Conservation (phyloP, 2,113 vertebrate genomes). For the Seriola dumerili region DNA sequence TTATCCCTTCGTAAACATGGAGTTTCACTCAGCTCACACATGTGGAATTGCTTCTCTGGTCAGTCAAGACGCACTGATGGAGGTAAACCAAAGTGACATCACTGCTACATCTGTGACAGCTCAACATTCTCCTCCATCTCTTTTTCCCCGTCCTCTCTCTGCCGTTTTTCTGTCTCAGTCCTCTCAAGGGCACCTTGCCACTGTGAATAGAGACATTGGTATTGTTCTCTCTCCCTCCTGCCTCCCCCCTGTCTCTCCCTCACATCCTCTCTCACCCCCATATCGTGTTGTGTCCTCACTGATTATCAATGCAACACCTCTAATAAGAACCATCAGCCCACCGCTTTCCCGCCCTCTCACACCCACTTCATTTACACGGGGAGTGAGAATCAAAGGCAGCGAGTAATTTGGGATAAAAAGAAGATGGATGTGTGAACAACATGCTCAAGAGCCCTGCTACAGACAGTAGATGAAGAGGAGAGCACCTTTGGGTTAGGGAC, state of each 20-base stretch:
- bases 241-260: slow-evolving; percentile 2
- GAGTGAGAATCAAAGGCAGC: slow-evolving; percentile 64
- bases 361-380: slow-evolving; percentile 67
- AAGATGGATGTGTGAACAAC: slow-evolving; percentile 76
- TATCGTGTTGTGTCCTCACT: slow-evolving; percentile 47
- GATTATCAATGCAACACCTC: slow-evolving; percentile 81
- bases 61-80: slow-evolving; percentile 64
- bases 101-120: slow-evolving; percentile 59
- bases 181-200: slow-evolving; percentile 62
- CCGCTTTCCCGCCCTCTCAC: slow-evolving; percentile 50
- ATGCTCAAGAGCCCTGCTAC: slow-evolving; percentile 52
- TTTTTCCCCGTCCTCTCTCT: neutral
- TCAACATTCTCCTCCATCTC: slow-evolving; percentile 54
- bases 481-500: slow-evolving; percentile 48
- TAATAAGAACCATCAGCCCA: slow-evolving; percentile 73
- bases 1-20: slow-evolving; percentile 74
- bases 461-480: slow-evolving; percentile 58
- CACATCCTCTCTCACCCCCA: slow-evolving; percentile 19
- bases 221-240: slow-evolving; percentile 39
- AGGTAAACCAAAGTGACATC: slow-evolving; percentile 80
- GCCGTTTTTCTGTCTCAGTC: slow-evolving; percentile 35
- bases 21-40: slow-evolving; percentile 79
- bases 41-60: slow-evolving; percentile 54
- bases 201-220: slow-evolving; percentile 53
- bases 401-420: slow-evolving; percentile 76